A percentile compares a stretch with the other conserved stretches of the same genome.
These are phyloP conservation scores for Lithophane semibrunnea DNA, from an alignment of 2,888 invertebrate genomes.

Conservation along the genomic window DNA sequence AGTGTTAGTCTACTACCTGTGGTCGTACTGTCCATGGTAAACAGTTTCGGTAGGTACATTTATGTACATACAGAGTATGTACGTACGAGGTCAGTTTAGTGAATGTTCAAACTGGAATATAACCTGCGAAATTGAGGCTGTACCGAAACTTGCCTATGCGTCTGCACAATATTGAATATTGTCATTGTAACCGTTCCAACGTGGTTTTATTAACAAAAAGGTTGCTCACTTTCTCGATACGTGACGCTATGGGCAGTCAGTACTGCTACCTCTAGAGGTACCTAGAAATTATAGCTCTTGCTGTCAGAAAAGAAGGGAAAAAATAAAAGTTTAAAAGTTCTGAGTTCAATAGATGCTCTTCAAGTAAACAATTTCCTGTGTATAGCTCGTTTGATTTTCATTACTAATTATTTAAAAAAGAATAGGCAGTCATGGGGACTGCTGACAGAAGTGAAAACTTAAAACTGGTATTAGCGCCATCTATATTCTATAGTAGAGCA, in stretches of 20 bases:
- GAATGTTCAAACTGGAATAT: constrained; percentile 19
- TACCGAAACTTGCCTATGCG: not conserved
- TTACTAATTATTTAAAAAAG: no score
- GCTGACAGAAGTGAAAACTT: no score
- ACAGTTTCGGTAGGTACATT: constrained; percentile 24
- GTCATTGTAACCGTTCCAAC: not conserved
- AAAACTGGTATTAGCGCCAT: no score
- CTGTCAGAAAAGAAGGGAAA: no score
- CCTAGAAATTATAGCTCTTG: no score
- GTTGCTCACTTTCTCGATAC: no score
- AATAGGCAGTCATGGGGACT: no score
- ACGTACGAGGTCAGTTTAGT: not conserved
- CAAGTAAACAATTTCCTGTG: not conserved
- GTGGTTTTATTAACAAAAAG: no score
- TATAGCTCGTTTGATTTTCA: not conserved
- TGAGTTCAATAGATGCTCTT: no score
- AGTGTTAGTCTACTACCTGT: constrained; percentile 46
- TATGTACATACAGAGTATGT: constrained; percentile 16
- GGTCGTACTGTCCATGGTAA: constrained; percentile 43
- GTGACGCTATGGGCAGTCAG: not conserved
- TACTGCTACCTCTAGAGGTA: no score
- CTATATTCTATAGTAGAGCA: no score
- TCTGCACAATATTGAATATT: not conserved
- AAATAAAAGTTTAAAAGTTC: no score
- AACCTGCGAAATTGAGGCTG: not conserved